Conservation (phyloP, 1,140 invertebrate genomes). For the Antheraea mylitta region DNA sequence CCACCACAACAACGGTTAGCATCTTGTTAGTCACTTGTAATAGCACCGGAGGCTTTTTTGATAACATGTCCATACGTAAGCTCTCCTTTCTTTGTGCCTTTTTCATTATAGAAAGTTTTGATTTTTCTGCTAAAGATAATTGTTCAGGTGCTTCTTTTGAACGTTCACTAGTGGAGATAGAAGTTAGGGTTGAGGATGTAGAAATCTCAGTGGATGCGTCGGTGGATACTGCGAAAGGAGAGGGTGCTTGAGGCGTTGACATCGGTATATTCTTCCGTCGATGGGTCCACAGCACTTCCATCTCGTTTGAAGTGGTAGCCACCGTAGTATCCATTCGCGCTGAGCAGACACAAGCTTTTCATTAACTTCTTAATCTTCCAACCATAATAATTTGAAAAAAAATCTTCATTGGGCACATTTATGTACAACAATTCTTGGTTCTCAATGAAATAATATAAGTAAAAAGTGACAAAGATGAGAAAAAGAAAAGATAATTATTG, state of each 20-base stretch:
- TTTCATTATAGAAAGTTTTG: constrained; percentile 55
- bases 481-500: background rate
- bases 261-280: constrained; percentile 23
- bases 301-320: constrained; percentile 13
- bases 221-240: constrained; percentile 3
- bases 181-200: background rate
- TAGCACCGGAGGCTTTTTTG: constrained; percentile 57
- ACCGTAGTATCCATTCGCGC: constrained; percentile 27
- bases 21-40: constrained; percentile 52
- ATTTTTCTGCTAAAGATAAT: constrained; percentile 59
- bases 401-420: background rate
- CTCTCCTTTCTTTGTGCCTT: constrained; percentile 53
- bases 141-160: constrained; percentile 8
- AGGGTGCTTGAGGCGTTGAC: background rate
- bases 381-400: constrained; percentile 13
- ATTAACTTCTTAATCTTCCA: constrained; percentile 32
- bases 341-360: constrained; percentile 56
- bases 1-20: constrained; percentile 56
- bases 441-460: background rate
- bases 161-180: background rate
- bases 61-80: constrained; percentile 22
- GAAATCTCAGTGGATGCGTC: constrained; percentile 9
- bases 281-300: constrained; percentile 25
- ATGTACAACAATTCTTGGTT: background rate
- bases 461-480: background rate